Base-by-base conservation (phyloP, 1,140 invertebrate genomes). In the Streblospio benedicti region DNA sequence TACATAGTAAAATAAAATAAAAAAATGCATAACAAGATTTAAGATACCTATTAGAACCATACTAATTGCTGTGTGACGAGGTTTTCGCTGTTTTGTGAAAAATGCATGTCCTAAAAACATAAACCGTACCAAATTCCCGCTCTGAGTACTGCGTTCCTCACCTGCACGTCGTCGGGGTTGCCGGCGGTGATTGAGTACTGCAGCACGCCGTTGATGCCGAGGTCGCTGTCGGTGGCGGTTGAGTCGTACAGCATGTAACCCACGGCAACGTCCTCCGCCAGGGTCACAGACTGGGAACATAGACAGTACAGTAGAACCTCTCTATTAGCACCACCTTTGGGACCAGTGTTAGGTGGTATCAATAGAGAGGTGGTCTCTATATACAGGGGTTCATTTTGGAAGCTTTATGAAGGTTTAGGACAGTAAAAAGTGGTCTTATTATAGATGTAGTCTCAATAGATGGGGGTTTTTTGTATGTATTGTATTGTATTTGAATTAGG, bases 31-130 rank as follows among this genome's bases (percentile, higher is more conserved):
- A n/a, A n/a, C 12, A 41, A 41, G n/a, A n/a, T n/a, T n/a, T n/a
- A 41, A 41, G n/a, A 44, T 2, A 44, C 18, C 2, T n/a, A n/a
- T 31, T 14, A 32, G 16, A 18, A 16, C 14, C 16, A 23, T 53
- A 33, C 14, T 31, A 31, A 16, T 23, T 53, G 16, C 9, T 31
- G 0, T 53, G 27, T 31, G 23, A 72, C 70, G 57, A 68, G 64
- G 18, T 72, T 68, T 23, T 70, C 66, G 18, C 71, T 69, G 6
- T 63, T 67, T 41, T 69, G 66, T 16, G 67, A 56, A n/a, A n/a
- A n/a, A n/a, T n/a, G n/a, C n/a, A n/a, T n/a, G n/a, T n/a, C n/a
- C n/a, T n/a, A 35, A 68, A 57, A 14, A 74, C 66, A 45, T 65
- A 64, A 32, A 69, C 68, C 14, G 61, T 62, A 23, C 33, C 20